Conservation (phyloP, 35 echinoderm and acorn worm species). For the Stichopus chloronotus region DNA sequence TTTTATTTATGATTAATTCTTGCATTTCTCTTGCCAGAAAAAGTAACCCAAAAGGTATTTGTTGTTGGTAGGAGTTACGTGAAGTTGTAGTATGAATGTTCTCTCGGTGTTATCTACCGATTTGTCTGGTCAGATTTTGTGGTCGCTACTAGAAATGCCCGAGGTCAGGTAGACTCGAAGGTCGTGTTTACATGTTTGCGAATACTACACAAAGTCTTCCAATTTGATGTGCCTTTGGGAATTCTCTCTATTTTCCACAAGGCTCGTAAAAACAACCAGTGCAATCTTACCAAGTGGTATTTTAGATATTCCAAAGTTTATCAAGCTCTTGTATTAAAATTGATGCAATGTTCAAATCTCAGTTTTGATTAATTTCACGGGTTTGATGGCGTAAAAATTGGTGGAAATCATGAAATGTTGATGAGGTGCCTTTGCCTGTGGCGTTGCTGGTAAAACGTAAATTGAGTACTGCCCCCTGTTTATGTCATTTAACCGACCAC, state of each 20-base stretch:
- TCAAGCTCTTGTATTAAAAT: no score
- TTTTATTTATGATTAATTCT: neutral
- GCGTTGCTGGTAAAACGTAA: no score
- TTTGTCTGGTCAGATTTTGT: neutral
- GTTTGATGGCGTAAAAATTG: no score
- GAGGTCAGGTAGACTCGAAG: neutral
- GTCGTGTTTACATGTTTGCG: neutral
- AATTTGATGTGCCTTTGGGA: neutral
- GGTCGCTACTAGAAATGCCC: neutral
- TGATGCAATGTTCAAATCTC: no score
- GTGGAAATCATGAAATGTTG: no score
- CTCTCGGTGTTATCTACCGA: neutral
- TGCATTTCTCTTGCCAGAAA: neutral
- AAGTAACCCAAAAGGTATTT: neutral
- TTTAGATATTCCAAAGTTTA: no score
- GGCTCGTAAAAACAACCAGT: neutral
- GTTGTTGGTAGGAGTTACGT: neutral
- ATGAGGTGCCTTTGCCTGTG: no score
- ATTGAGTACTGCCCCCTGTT: no score
- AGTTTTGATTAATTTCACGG: no score
- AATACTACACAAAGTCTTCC: neutral
- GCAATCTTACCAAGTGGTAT: neutral
- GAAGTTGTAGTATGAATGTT: neutral
- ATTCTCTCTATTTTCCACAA: neutral
- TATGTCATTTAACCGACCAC: no score